Base-by-base conservation (phyloP, 2,888 invertebrate genomes). In the Oeneis ivallda region DNA sequence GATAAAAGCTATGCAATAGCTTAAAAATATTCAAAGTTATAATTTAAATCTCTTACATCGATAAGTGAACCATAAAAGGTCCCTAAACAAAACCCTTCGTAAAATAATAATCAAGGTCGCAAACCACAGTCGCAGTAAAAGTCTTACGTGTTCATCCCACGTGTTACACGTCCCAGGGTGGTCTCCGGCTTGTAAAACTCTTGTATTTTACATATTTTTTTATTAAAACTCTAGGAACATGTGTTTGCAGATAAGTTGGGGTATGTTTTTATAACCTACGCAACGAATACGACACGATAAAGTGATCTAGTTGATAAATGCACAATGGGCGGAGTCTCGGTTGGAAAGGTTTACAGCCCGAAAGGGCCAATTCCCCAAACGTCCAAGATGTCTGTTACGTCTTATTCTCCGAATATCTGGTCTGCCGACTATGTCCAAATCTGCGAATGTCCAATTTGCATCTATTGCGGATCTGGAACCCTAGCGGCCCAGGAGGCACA, bases 181-280 rank as follows among this genome's bases (percentile, higher is more conserved):
- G 60, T 60, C 56, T 3, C 19, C 7, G 8, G 13, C 7, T 17
- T 60, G 49, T 49, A 50, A 68, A 59, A 54, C 71, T 75, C 73
- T 73, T 67, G 72, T 75, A 79, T 84, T 85, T 83, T 82, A 77
- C 72, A 72, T 71, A 72, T 77, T 82, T 83, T 43, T 85, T 87
- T 76, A 74, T 77, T 59, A 80, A 85, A 84, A 83, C n/a, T 73
- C 69, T 71, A 72, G 71, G 74, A 83, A 88, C 90, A 89, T 83
- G 84, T 89, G 90, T 83, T 85, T 83, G 81, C 84, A 83, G 87
- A 87, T 86, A 85, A 79, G 75, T 72, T 17, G 43, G 52, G 41
- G 17, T 4, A 49, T 10, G 0, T 62, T 34, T 77, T 85, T 79
- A 76, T 7, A 71, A 0, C 0, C 0, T 15, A 74, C 84, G 84